These are phyloP conservation scores for Hydrophis major DNA, from an alignment of 2,797 vertebrate species.

Conservation along the genomic window DNA sequence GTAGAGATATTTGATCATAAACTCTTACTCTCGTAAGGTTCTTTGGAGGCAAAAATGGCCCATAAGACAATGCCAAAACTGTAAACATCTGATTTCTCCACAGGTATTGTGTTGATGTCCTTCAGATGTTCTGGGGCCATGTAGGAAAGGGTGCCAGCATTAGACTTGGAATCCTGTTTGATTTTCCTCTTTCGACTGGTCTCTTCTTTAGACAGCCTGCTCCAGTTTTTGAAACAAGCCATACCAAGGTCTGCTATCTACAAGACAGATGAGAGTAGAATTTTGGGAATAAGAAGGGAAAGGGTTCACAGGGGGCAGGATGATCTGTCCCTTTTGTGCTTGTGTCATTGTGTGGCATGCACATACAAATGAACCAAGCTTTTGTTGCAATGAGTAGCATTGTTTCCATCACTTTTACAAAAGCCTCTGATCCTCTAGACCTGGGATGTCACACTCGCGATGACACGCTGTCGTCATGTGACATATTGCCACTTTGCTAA, in stretches of 20 bases:
- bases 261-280: conserved; percentile 17
- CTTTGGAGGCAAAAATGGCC: conserved; percentile 84
- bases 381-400: background rate
- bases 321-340: background rate
- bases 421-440: background rate
- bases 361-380: background rate
- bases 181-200: conserved; percentile 70
- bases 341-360: background rate
- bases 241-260: conserved; percentile 94
- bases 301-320: background rate
- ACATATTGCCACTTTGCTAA: too few species aligned
- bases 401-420: background rate
- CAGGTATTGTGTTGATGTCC: conserved; percentile 76
- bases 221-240: conserved; percentile 89
- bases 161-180: conserved; percentile 54
- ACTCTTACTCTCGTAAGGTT: conserved; percentile 89
- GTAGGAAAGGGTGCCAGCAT: conserved; percentile 89
- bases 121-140: conserved; percentile 93
- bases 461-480: accelerated
- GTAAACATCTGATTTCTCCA: conserved; percentile 93
- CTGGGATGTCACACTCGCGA: too few species aligned
- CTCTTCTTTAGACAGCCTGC: conserved; percentile 86
- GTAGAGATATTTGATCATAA: background rate
- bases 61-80: conserved; percentile 94
- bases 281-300: background rate